phyloP scores from a whole-genome alignment of 2,888 invertebrate genomes.

The Parnassius mnemosyne region DNA sequence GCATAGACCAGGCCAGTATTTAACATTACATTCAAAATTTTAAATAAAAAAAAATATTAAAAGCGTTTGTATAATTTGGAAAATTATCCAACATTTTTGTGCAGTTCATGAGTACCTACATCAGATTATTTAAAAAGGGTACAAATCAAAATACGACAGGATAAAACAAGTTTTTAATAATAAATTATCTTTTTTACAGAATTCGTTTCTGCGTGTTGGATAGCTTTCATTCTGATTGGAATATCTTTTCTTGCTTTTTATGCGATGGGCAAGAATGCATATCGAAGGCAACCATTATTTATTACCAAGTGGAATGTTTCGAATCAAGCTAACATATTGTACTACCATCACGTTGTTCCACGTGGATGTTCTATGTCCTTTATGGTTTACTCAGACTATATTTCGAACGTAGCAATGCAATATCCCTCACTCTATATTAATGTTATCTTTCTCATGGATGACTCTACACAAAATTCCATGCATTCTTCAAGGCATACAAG shows the following conservation, averaged over 20 bases:
- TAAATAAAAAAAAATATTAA: no score
- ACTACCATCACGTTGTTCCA: constrained; percentile 56
- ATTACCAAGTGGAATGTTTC: constrained; percentile 50
- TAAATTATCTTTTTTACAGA: constrained; percentile 50
- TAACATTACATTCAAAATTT: no score
- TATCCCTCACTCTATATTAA: constrained; percentile 58
- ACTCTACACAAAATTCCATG: constrained; percentile 41
- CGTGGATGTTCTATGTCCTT: constrained; percentile 46
- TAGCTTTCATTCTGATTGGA: constrained; percentile 60
- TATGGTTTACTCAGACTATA: constrained; percentile 49
- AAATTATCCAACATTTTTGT: no score
- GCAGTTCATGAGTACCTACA: no score
- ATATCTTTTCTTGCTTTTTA: constrained; percentile 63
- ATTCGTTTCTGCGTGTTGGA: constrained; percentile 66
- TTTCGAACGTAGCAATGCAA: constrained; percentile 51
- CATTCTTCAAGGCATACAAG: constrained; percentile 41
- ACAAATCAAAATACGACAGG: no score
- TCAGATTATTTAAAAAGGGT: no score
- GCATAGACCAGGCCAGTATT: no score
- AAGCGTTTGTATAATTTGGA: no score
- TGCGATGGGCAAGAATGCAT: constrained; percentile 54
- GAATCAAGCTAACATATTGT: constrained; percentile 54
- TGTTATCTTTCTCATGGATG: constrained; percentile 62
- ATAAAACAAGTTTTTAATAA: no score
- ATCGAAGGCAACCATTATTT: constrained; percentile 50